phyloP scores from a whole-genome alignment of 2,113 vertebrate species.

The Hydropotes inermis region DNA sequence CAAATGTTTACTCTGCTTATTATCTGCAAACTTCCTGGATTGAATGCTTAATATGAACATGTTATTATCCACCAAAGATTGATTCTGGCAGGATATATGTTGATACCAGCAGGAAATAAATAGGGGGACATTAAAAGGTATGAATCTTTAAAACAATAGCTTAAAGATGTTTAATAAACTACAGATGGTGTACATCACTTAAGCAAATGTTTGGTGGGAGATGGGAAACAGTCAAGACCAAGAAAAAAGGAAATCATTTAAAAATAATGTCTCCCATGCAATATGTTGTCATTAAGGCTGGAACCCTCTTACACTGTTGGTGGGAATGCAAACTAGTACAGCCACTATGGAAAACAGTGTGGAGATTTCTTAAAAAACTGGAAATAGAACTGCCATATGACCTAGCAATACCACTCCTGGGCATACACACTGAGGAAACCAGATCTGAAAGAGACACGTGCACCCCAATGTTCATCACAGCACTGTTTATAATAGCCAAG shows the following conservation, averaged over 20 bases:
- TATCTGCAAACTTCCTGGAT: conserved; percentile 81
- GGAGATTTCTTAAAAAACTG: no score
- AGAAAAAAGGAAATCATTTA: conserved; percentile 55
- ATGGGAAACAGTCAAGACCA: conserved; percentile 72
- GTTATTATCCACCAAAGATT: conserved; percentile 81
- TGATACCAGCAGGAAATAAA: conserved; percentile 84
- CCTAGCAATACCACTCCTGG: no score
- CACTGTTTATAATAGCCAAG: no score
- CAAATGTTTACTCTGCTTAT: conserved; percentile 80
- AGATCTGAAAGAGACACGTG: no score
- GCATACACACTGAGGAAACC: no score
- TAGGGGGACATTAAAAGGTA: conserved; percentile 82
- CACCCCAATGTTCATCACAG: no score
- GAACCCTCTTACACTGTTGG: background rate
- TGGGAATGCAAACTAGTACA: no score
- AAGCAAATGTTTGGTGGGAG: conserved; percentile 75
- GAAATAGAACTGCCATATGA: no score
- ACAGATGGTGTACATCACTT: conserved; percentile 78
- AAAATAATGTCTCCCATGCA: conserved; percentile 73
- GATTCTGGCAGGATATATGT: conserved; percentile 81
- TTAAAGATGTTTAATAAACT: conserved; percentile 85
- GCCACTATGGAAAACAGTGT: no score
- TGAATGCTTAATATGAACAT: conserved; percentile 78
- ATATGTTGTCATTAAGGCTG: conserved; percentile 75
- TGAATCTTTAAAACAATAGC: conserved; percentile 85